Conservation (phyloP, 2,797 vertebrate genomes). For the Spinus olivaceus region DNA sequence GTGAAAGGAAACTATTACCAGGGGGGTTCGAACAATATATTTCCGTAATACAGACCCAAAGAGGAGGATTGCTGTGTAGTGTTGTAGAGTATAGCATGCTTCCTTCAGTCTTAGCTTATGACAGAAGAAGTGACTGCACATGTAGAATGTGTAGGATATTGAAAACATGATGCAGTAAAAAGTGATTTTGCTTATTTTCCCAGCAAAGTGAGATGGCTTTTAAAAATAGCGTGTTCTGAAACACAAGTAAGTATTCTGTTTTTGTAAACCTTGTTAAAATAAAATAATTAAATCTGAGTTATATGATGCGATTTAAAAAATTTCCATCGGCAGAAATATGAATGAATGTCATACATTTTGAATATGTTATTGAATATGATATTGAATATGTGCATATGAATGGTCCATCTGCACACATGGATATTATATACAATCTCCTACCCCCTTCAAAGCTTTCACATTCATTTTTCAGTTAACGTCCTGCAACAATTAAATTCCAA, state of each 20-base stretch:
- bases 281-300: background rate
- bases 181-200: background rate
- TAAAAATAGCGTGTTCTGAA: background rate
- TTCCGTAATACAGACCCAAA: background rate
- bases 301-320: background rate
- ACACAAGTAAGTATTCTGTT: background rate
- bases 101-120: background rate
- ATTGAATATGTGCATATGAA: background rate
- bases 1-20: background rate
- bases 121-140: background rate
- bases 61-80: background rate
- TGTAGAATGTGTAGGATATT: accelerated
- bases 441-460: background rate
- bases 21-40: background rate
- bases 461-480: background rate
- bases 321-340: background rate
- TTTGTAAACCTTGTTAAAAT: background rate
- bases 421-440: background rate
- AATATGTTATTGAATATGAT: background rate
- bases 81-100: background rate
- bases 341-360: background rate
- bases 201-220: background rate
- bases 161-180: background rate
- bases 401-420: background rate
- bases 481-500: background rate